Evolutionary conservation across 2,113 vertebrate genomes (phyloP), one percentile per base, ranked within the genome.

Genomic region (Motacilla tschutschensis): DNA sequence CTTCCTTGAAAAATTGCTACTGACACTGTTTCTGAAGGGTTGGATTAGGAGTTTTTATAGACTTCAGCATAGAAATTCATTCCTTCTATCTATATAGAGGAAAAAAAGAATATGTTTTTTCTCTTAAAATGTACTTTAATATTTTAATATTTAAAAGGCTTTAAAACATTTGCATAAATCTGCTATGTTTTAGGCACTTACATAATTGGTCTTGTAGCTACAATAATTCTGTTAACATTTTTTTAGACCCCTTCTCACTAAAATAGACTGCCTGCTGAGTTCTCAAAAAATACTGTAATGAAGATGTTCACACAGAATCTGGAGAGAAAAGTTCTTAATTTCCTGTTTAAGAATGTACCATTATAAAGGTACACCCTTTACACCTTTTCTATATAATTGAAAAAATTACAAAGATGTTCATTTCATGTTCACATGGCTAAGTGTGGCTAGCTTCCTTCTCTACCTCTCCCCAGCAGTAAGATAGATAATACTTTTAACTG

Each of bases 181-280:
- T 77, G 10, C 35, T 67, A 6, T 26, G 12, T 66, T 65, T 57
- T 69, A 83, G 89, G 51, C 47, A 84, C 57, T 94, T 91, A 38
- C 62, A n/a, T 74, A 85, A 24, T 15, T 90, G 87, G 69, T 92
- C 90, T 82, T 71, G 64, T 43, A 94, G n/a, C 64, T 88, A 76
- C 66, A 81, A 29, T 83, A 87, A 94, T 93, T 79, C 57, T 75
- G 65, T 94, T 94, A 92, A 89, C 43, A 81, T 79, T 90, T 83
- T 94, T 91, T 95, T 88, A 93, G 93, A 83, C 48, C 24, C 43
- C 46, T 83, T 93, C 92, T 96, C 91, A 96, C 95, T 96, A 92
- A 91, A 93, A 90, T 44, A 89, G 74, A 63, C n/a, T 90, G 40
- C 79, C 63, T 95, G 69, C 70, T 94, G 90, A 93, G 80, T 91